Conservation (phyloP, 2,888 invertebrate species). For the Netelia melanura region DNA sequence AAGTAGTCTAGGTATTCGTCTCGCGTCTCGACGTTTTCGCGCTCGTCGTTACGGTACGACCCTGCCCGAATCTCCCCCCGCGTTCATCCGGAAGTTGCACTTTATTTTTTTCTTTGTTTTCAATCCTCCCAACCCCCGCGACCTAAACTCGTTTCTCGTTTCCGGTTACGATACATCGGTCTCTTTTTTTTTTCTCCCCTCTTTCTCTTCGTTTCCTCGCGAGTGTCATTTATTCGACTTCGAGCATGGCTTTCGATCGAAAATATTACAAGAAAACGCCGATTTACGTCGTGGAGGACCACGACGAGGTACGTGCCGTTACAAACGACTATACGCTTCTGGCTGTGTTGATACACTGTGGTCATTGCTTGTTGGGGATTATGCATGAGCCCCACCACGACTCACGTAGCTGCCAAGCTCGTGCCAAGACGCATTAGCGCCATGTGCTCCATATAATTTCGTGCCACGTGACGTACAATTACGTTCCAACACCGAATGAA, state of each 20-base stretch:
- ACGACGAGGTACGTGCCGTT: slow-evolving; percentile 87
- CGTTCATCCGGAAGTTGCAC: slow-evolving; percentile 67
- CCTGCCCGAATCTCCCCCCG: slow-evolving; percentile 14
- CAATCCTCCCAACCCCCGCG: background rate
- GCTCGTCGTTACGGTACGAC: slow-evolving; percentile 54
- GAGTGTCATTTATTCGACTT: slow-evolving; percentile 29
- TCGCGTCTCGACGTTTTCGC: slow-evolving; percentile 69
- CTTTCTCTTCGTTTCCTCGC: slow-evolving; percentile 28
- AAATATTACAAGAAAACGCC: slow-evolving; percentile 89
- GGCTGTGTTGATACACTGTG: slow-evolving; percentile 39
- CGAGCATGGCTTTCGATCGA: slow-evolving; percentile 67
- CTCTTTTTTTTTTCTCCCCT: slow-evolving; percentile 21
- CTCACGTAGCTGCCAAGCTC: slow-evolving; percentile 14
- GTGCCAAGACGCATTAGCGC: slow-evolving; percentile 32
- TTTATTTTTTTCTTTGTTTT: background rate
- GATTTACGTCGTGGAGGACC: slow-evolving; percentile 92
- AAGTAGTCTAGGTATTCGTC: slow-evolving; percentile 68
- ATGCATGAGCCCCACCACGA: background rate
- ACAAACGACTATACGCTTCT: slow-evolving; percentile 27
- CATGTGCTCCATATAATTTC: slow-evolving; percentile 6
- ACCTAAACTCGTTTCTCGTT: background rate
- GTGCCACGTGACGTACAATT: slow-evolving; percentile 7
- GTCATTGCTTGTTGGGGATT: background rate
- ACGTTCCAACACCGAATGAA: background rate
- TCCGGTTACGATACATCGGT: slow-evolving; percentile 56